Conservation (phyloP, 2,888 invertebrate species). For the Argyresthia goedartella region DNA sequence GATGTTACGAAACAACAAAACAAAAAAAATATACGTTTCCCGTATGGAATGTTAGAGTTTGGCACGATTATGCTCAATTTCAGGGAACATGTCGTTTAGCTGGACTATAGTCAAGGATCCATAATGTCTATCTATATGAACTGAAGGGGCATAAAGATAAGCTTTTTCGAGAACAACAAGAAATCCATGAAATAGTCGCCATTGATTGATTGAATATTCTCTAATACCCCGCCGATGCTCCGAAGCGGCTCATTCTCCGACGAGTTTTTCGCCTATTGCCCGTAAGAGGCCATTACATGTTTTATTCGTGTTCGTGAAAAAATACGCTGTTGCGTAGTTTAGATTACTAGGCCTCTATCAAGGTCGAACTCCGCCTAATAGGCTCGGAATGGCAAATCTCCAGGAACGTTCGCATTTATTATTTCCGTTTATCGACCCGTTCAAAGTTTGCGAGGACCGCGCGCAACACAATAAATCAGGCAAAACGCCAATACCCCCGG, state of each 20-base stretch:
- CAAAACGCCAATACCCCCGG: slow-evolving; percentile 1
- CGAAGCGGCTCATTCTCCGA: neutral
- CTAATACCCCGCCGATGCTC: neutral
- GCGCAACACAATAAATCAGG: slow-evolving; percentile 2
- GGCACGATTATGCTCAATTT: too few relatives aligned
- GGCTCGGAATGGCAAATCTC: slow-evolving; percentile 12
- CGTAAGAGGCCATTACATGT: slow-evolving; percentile 21
- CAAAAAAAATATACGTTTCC: too few relatives aligned
- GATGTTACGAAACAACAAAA: too few relatives aligned
- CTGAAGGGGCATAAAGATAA: too few relatives aligned
- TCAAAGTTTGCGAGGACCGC: neutral
- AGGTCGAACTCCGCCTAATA: slow-evolving; percentile 11
- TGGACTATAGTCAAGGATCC: too few relatives aligned
- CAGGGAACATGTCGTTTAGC: too few relatives aligned
- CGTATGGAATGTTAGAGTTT: too few relatives aligned
- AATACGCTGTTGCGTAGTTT: slow-evolving; percentile 16
- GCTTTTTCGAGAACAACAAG: too few relatives aligned
- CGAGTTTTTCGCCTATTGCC: slow-evolving; percentile 11
- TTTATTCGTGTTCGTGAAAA: slow-evolving; percentile 18
- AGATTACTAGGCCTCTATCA: slow-evolving; percentile 16
- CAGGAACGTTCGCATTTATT: neutral
- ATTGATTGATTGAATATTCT: too few relatives aligned
- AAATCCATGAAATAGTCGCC: too few relatives aligned
- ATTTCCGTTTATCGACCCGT: neutral
- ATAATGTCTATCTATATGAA: too few relatives aligned